phyloP scores from a whole-genome alignment of 2,888 invertebrate genomes.

The Cremastinae sp. region DNA sequence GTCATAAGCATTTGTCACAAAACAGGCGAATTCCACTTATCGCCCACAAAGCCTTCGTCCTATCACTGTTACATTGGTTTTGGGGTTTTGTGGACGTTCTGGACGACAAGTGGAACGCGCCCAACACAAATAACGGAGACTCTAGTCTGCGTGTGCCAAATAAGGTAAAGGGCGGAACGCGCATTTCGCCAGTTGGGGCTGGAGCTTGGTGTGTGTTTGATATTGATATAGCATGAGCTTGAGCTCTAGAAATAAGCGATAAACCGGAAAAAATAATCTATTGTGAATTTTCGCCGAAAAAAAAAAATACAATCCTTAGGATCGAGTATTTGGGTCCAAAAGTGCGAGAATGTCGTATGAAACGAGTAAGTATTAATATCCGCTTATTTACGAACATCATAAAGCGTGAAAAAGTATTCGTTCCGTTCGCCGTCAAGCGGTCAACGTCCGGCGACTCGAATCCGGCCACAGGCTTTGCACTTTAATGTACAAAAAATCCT shows the following conservation, averaged over 20 bases:
- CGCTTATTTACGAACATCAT: constrained; percentile 15
- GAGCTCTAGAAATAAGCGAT: constrained; percentile 32
- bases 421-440: constrained; percentile 28
- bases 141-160: too few relatives aligned
- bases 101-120: too few relatives aligned
- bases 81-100: too few relatives aligned
- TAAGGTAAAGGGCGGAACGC: constrained; percentile 77
- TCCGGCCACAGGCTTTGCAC: constrained; percentile 15
- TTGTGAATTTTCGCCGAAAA: constrained; percentile 14
- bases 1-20: too few relatives aligned
- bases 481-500: neutral
- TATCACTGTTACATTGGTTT: too few relatives aligned
- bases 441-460: constrained; percentile 56
- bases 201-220: constrained; percentile 50
- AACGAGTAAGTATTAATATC: constrained; percentile 71
- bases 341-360: constrained; percentile 74
- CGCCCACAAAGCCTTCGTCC: too few relatives aligned
- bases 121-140: too few relatives aligned
- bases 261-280: constrained; percentile 47
- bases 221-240: constrained; percentile 38
- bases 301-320: constrained; percentile 9
- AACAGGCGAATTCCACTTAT: too few relatives aligned
- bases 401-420: constrained; percentile 14
- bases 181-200: constrained; percentile 62
- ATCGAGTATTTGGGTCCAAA: constrained; percentile 58